These are phyloP conservation scores for Catagonus wagneri DNA, from an alignment of 2,113 vertebrate genomes.

Conservation along the genomic window DNA sequence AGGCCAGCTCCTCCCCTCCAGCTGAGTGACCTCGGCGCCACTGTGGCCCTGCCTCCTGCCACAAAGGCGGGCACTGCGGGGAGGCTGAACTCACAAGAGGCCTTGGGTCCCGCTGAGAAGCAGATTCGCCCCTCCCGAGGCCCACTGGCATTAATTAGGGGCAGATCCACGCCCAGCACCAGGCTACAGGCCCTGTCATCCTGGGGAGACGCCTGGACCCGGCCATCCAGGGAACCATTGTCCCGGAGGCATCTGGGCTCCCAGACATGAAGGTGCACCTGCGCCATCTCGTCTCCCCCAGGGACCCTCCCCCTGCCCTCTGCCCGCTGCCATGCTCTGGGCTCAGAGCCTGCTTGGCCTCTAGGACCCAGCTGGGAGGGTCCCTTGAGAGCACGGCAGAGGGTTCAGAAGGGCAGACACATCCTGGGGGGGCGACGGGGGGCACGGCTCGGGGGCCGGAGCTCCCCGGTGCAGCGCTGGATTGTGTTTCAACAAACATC, in stretches of 20 bases:
- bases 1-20: not conserved
- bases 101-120: not conserved
- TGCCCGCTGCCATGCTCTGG: not conserved
- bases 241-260: not conserved
- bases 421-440: accelerated
- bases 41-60: not conserved
- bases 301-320: not conserved
- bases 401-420: not conserved
- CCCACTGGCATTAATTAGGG: not conserved
- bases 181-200: not conserved
- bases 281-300: accelerated
- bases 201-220: not conserved
- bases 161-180: not conserved
- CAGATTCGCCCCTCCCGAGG: not conserved
- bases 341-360: no score
- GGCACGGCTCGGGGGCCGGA: not conserved
- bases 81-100: not conserved
- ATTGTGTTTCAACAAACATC: not conserved
- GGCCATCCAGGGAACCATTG: accelerated
- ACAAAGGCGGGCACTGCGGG: not conserved
- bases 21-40: not conserved
- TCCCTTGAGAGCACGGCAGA: accelerated
- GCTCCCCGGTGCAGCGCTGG: not conserved
- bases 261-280: not conserved
- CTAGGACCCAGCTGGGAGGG: not conserved